These are phyloP conservation scores for Drosophila sp. DNA, from an alignment of 1,140 invertebrate genomes.

Conservation along the genomic window DNA sequence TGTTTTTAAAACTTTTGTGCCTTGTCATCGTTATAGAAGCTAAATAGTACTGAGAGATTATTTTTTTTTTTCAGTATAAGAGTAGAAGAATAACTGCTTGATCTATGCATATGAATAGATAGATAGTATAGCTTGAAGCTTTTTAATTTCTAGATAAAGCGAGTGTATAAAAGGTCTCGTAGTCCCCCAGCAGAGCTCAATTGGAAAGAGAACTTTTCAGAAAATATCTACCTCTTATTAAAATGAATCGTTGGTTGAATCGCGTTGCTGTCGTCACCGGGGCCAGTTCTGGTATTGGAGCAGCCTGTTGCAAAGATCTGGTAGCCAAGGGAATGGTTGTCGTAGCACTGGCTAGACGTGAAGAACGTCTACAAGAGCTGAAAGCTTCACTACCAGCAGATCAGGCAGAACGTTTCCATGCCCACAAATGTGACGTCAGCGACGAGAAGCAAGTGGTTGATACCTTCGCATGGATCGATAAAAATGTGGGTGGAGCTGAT, in stretches of 20 bases:
- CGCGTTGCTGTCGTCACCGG: conserved; percentile 77
- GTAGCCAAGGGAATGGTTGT: conserved; percentile 85
- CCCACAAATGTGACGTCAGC: conserved; percentile 85
- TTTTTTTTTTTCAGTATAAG: not conserved
- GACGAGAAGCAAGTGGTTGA: conserved; percentile 87
- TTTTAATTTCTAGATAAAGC: not conserved
- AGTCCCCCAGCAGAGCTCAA: not conserved
- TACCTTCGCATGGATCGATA: conserved; percentile 86
- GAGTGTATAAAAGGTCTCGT: not conserved
- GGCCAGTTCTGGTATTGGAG: conserved; percentile 85
- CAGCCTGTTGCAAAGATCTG: conserved; percentile 81
- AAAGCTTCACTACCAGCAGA: conserved; percentile 41
- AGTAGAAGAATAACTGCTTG: not conserved
- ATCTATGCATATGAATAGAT: too few relatives aligned
- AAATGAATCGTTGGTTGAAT: conserved; percentile 49
- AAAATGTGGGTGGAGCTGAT: conserved; percentile 86
- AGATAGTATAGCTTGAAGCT: not conserved
- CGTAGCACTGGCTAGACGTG: conserved; percentile 87
- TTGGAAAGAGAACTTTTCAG: not conserved
- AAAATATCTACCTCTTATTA: not conserved
- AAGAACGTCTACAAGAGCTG: conserved; percentile 84
- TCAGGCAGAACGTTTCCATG: conserved; percentile 38
- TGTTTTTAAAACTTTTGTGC: not conserved
- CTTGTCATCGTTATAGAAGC: not conserved
- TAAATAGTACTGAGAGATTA: not conserved